phyloP scores from a whole-genome alignment of 1,140 invertebrate genomes.

The Caenorhabditis tropicalis region DNA sequence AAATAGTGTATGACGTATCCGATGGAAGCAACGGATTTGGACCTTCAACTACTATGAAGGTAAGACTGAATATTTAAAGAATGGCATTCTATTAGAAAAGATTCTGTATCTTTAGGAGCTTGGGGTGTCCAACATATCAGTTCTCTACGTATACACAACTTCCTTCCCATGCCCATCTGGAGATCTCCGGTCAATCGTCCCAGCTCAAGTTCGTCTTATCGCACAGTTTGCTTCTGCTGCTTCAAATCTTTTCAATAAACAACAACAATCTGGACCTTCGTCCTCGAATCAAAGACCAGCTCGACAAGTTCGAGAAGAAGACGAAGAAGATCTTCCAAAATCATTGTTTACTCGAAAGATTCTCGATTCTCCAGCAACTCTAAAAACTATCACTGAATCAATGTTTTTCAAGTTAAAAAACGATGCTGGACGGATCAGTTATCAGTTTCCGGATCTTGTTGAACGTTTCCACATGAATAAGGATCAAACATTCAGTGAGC shows the following conservation, averaged over 20 bases:
- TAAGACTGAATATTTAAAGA: neutral
- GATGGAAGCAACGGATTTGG: neutral
- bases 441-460: neutral
- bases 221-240: conserved; percentile 4
- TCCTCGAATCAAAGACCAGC: neutral
- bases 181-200: conserved; percentile 16
- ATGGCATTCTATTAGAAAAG: neutral
- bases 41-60: neutral
- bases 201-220: neutral
- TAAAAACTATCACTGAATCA: neutral
- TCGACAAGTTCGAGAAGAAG: neutral
- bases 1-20: neutral
- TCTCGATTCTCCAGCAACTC: neutral
- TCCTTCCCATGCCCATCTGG: conserved; percentile 13
- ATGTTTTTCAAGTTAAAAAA: conserved; percentile 19
- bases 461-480: neutral
- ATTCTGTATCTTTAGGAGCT: conserved; percentile 12
- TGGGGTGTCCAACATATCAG: neutral
- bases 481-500: neutral
- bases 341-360: neutral
- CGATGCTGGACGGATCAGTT: neutral
- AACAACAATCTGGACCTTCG: neutral
- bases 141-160: conserved; percentile 7
- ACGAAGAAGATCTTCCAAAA: neutral
- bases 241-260: neutral